These are phyloP conservation scores for Margaritifera margaritifera DNA, from an alignment of 2,888 invertebrate genomes.

Conservation along the genomic window DNA sequence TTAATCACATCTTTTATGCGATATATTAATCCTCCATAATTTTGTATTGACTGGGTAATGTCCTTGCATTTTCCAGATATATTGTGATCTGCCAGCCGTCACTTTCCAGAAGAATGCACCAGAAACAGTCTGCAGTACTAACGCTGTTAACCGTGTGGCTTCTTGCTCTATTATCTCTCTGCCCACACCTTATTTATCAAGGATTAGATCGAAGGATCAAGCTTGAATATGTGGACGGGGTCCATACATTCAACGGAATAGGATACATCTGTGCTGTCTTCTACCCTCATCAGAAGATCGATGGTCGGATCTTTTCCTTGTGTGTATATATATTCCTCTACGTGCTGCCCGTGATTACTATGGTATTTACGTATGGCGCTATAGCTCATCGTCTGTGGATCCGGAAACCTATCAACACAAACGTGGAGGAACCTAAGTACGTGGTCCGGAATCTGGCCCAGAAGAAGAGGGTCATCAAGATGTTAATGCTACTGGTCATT, in stretches of 20 bases:
- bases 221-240: constrained; percentile 12
- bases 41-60: too few relatives aligned
- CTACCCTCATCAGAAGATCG: constrained; percentile 33
- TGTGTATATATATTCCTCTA: constrained; percentile 53
- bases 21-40: too few relatives aligned
- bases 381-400: constrained; percentile 58
- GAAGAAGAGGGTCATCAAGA: constrained; percentile 55
- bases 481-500: constrained; percentile 56
- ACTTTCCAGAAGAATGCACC: constrained; percentile 48
- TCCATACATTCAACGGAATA: constrained; percentile 25
- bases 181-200: constrained; percentile 55
- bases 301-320: constrained; percentile 42
- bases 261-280: constrained; percentile 55
- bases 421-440: constrained; percentile 40
- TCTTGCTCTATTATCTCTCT: constrained; percentile 41
- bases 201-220: constrained; percentile 47
- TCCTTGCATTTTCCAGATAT: constrained; percentile 41
- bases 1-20: too few relatives aligned
- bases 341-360: constrained; percentile 52
- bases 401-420: constrained; percentile 53
- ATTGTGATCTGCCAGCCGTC: constrained; percentile 58
- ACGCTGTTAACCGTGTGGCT: constrained; percentile 50
- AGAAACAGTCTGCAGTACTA: constrained; percentile 42
- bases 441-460: constrained; percentile 42
- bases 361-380: constrained; percentile 56